Conservation (phyloP, 2,797 vertebrate species). For the Chelon auratus region DNA sequence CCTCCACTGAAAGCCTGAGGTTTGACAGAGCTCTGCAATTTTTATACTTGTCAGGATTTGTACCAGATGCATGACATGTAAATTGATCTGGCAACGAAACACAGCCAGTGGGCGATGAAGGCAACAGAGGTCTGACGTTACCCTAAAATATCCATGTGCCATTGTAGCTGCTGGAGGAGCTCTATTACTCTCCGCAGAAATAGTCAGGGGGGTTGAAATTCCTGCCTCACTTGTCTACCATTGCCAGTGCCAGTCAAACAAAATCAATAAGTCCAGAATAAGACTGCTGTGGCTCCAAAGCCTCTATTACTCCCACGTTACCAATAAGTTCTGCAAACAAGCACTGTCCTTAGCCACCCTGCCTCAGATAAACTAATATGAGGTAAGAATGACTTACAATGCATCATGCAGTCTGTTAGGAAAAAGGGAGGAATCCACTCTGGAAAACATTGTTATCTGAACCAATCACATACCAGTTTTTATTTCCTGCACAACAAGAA, state of each 20-base stretch:
- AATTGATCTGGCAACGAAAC: conserved; percentile 77
- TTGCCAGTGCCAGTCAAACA: conserved; percentile 54
- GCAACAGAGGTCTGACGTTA: conserved; percentile 60
- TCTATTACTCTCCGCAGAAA: conserved; percentile 44
- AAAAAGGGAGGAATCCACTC: conserved; percentile 21
- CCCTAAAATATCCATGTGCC: conserved; percentile 56
- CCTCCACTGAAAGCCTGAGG: conserved; percentile 68
- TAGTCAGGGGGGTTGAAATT: conserved; percentile 41
- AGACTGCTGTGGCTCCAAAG: conserved; percentile 67
- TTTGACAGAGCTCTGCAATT: conserved; percentile 70
- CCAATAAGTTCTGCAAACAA: conserved; percentile 63
- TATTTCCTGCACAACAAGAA: conserved; percentile 37
- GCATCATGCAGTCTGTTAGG: conserved; percentile 30
- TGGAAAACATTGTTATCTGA: conserved; percentile 46
- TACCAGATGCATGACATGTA: conserved; percentile 77
- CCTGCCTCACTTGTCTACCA: conserved; percentile 58
- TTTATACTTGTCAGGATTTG: conserved; percentile 79
- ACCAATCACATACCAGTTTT: conserved; percentile 24
- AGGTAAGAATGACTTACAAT: conserved; percentile 27
- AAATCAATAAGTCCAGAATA: conserved; percentile 76
- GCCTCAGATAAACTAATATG: conserved; percentile 33
- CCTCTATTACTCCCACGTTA: conserved; percentile 65
- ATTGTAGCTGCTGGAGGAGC: conserved; percentile 48
- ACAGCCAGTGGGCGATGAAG: conserved; percentile 62
- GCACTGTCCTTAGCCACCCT: conserved; percentile 44